phyloP scores from a whole-genome alignment of 2,113 vertebrate species.

The Oncorhynchus keta region DNA sequence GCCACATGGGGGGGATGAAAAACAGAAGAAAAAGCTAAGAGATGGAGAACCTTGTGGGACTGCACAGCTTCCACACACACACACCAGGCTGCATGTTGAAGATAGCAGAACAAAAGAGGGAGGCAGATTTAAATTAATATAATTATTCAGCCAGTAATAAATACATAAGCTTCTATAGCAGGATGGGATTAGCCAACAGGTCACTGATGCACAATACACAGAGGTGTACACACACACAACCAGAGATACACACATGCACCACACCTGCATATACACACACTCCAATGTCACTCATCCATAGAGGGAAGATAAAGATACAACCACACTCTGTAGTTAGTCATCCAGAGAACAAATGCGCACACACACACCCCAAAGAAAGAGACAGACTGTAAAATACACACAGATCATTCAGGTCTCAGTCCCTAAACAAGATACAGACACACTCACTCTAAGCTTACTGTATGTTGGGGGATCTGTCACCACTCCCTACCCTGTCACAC shows the following conservation, averaged over 20 bases:
- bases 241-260: constrained; percentile 16
- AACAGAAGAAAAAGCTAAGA: background rate
- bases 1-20: background rate
- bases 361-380: background rate
- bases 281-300: constrained; percentile 15
- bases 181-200: constrained; percentile 47
- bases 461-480: constrained; percentile 48
- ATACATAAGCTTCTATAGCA: constrained; percentile 55
- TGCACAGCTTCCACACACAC: constrained; percentile 5
- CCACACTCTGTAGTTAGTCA: background rate
- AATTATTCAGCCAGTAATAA: constrained; percentile 68
- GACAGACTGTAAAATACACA: background rate
- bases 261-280: background rate
- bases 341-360: constrained; percentile 7
- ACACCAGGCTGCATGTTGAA: constrained; percentile 59
- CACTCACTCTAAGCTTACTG: background rate
- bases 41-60: constrained; percentile 4
- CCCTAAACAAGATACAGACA: background rate
- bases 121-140: constrained; percentile 67
- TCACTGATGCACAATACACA: constrained; percentile 42
- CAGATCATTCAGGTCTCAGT: background rate
- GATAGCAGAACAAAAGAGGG: constrained; percentile 69
- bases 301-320: background rate
- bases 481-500: constrained; percentile 52
- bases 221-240: background rate